Evolutionary conservation across 2,888 invertebrate genomes (phyloP).

Genomic region (Rutpela maculata): DNA sequence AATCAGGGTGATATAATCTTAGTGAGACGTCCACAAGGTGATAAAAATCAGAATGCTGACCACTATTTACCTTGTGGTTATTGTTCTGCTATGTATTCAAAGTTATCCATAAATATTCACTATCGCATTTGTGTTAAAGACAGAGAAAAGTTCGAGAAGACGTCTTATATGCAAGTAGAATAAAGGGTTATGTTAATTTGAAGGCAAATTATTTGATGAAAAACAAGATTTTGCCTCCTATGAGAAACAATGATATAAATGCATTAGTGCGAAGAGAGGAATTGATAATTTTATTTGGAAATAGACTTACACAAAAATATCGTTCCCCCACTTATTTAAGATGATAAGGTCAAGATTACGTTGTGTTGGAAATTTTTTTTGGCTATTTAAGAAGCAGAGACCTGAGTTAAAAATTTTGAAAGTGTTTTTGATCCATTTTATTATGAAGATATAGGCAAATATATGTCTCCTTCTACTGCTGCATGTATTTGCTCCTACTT

Average conservation of each 20-base stretch:
- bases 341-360: constrained; percentile 37
- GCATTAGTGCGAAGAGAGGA: constrained; percentile 23
- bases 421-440: constrained; percentile 33
- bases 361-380: constrained; percentile 40
- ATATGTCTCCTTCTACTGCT: constrained; percentile 34
- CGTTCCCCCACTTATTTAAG: constrained; percentile 37
- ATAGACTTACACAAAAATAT: constrained; percentile 38
- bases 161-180: constrained; percentile 13
- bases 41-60: constrained; percentile 26
- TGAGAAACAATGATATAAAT: constrained; percentile 21
- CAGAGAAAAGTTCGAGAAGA: constrained; percentile 21
- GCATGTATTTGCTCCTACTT: constrained; percentile 33
- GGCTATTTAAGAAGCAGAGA: constrained; percentile 20
- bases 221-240: constrained; percentile 35
- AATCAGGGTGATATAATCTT: constrained; percentile 36
- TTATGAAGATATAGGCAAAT: constrained; percentile 38
- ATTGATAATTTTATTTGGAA: constrained; percentile 39
- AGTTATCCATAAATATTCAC: constrained; percentile 27
- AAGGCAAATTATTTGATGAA: constrained; percentile 31
- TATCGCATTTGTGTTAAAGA: constrained; percentile 30
- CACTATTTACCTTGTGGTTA: constrained; percentile 33
- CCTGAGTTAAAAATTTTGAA: constrained; percentile 31
- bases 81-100: constrained; percentile 36
- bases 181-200: constrained; percentile 26
- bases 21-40: constrained; percentile 26